Percentiles rank a stretch among this genome's conserved stretches.
Conservation (phyloP, 2,113 vertebrate genomes). For the Macquaria ambigua region DNA sequence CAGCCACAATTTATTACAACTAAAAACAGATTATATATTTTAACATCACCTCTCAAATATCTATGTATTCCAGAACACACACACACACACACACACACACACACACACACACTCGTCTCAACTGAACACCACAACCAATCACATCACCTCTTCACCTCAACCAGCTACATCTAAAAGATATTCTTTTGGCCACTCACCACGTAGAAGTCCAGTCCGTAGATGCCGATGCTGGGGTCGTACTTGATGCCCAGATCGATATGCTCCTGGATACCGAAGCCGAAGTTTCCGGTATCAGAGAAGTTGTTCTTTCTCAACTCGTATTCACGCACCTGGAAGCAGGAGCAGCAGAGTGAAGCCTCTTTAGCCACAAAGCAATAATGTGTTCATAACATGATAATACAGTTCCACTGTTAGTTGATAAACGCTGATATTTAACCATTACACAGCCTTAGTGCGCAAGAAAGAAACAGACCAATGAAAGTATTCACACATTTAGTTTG, state of each 20-base stretch:
- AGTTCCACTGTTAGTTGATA: too few species aligned
- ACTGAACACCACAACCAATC: neutral
- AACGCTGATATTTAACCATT: neutral
- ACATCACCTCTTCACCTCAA: neutral
- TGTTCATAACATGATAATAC: neutral
- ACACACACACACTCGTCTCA: neutral
- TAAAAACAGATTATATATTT: neutral
- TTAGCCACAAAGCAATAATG: neutral
- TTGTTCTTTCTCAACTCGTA: conserved; percentile 98
- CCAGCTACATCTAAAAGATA: neutral
- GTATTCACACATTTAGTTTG: neutral
- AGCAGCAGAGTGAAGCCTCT: neutral
- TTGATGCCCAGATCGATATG: conserved; percentile 99
- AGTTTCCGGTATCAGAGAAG: conserved; percentile 98
- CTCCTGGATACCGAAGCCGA: conserved; percentile 99
- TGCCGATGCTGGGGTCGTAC: conserved; percentile 98
- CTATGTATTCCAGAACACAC: neutral
- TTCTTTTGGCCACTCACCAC: conserved; percentile 87
- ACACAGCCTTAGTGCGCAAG: accelerated
- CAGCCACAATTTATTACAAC: too few species aligned
- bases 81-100: too few species aligned
- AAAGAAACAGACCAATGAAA: neutral
- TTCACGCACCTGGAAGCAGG: conserved; percentile 90
- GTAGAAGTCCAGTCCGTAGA: conserved; percentile 99
- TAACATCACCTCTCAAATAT: neutral